Base-by-base conservation (phyloP, 2,113 vertebrate species). In the Phylloscopus whistleri region DNA sequence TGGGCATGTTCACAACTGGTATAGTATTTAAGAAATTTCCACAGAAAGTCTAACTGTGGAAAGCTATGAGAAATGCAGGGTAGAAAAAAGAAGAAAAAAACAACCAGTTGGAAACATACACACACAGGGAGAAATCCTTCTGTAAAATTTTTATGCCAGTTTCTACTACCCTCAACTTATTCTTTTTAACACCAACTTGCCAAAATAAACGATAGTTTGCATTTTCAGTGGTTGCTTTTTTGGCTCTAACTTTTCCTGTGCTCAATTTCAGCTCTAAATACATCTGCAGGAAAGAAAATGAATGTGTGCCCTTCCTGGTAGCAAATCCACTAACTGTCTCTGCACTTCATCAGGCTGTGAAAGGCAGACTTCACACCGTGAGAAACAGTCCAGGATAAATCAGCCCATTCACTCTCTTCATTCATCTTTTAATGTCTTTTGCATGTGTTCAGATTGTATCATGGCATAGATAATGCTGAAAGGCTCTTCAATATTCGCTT, bases 321-420 rank as follows among this genome's bases (percentile, higher is more conserved):
- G 58, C 94, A 96, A 94, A 92, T 87, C 67, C 67, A 83, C 74
- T 92, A 89, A 76, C 77, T 91, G 91, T 94, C 43, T 95, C 67
- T 95, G 63, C 84, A 93, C 91, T 84, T 95, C 87, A 91, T 75
- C 74, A 89, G 91, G 53, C 82, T 95, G 89, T 91, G 93, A 95
- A 95, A 96, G 74, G 84, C 93, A 97, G 84, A 87, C 63, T 93
- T 95, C 87, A 89, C 84, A 95, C 74, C 0, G 0, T 46, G n/a
- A 93, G 81, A 82, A 95, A 89, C 53, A 79, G 75, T n/a, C 46
- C 67, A 73, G 89, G 87, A 79, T 85, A 91, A 94, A 93, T 87
- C 84, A 94, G 21, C 70, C 49, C 53, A 78, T 92, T 94, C 89
- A 84, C 16, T 78, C 53, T 46, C 37, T 95, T 94, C 91, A 89